phyloP scores from a whole-genome alignment of 1,140 invertebrate species.

The Cotesia vestalis region DNA sequence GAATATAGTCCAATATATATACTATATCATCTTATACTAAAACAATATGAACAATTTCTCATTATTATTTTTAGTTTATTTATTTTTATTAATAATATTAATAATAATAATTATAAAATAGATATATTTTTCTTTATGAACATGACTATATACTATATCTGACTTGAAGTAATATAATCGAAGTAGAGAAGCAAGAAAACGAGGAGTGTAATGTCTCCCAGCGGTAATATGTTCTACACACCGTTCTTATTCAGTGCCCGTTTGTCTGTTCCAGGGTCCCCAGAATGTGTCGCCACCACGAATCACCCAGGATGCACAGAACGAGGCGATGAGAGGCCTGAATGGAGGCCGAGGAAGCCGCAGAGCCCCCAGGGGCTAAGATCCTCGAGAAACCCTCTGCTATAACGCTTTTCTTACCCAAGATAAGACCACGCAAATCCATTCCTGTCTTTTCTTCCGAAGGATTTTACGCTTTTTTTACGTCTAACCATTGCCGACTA shows the following conservation, averaged over 20 bases:
- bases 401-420: slow-evolving; percentile 22
- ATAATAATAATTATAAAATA: no score
- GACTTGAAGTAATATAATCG: neutral
- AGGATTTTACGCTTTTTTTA: no score
- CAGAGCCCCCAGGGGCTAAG: slow-evolving; percentile 63
- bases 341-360: slow-evolving; percentile 64
- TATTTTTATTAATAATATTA: no score
- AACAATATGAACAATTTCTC: no score
- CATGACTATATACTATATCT: neutral
- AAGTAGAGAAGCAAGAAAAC: neutral
- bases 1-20: slow-evolving; percentile 6
- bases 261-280: slow-evolving; percentile 33
- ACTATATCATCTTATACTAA: neutral
- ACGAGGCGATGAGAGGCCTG: slow-evolving; percentile 60
- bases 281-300: slow-evolving; percentile 30
- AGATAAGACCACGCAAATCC: slow-evolving; percentile 1
- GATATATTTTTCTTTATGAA: neutral
- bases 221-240: slow-evolving; percentile 12
- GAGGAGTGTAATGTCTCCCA: slow-evolving; percentile 40
- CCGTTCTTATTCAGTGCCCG: neutral
- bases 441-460: no score
- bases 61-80: no score
- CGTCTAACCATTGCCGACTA: no score
- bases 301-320: slow-evolving; percentile 39
- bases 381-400: slow-evolving; percentile 49